Evolutionary conservation across 2,888 invertebrate species (phyloP).

Genomic region (Hesperia comma): DNA sequence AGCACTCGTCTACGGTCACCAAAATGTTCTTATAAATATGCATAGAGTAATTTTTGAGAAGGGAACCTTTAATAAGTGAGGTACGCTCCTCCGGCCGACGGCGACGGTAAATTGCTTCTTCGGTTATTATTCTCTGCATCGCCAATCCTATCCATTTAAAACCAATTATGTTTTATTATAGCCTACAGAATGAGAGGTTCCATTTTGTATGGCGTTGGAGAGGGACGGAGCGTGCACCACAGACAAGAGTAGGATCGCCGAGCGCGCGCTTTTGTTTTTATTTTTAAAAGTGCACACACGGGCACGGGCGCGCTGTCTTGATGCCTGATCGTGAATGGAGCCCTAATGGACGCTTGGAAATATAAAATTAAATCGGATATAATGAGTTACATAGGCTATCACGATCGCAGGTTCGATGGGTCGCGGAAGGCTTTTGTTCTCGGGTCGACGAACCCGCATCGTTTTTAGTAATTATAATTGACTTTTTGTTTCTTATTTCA

Average conservation of each 20-base stretch:
- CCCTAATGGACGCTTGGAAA: conserved; percentile 71
- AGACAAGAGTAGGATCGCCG: conserved; percentile 55
- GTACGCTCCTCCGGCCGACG: conserved; percentile 56
- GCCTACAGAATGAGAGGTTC: conserved; percentile 57
- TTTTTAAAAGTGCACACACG: conserved; percentile 51
- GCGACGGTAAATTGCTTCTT: conserved; percentile 69
- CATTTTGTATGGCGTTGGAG: conserved; percentile 49
- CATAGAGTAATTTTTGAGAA: conserved; percentile 69
- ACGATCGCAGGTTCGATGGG: conserved; percentile 61
- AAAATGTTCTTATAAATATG: conserved; percentile 60
- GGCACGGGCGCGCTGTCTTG: conserved; percentile 63
- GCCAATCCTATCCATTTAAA: conserved; percentile 82
- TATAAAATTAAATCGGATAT: conserved; percentile 76
- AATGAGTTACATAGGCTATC: conserved; percentile 74
- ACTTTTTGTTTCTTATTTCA: conserved; percentile 57
- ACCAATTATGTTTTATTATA: conserved; percentile 82
- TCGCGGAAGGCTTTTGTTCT: conserved; percentile 67
- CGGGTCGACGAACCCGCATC: conserved; percentile 57
- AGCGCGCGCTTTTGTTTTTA: conserved; percentile 53
- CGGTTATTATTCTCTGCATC: conserved; percentile 66
- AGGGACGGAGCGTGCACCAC: conserved; percentile 56
- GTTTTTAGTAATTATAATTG: conserved; percentile 67
- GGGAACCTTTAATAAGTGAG: conserved; percentile 63
- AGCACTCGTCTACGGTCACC: conserved; percentile 37
- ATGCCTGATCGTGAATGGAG: conserved; percentile 66